A percentile compares a stretch with the other conserved stretches of the same genome.
phyloP scores from a whole-genome alignment of 2,888 invertebrate species.

The Nomada fabriciana region DNA sequence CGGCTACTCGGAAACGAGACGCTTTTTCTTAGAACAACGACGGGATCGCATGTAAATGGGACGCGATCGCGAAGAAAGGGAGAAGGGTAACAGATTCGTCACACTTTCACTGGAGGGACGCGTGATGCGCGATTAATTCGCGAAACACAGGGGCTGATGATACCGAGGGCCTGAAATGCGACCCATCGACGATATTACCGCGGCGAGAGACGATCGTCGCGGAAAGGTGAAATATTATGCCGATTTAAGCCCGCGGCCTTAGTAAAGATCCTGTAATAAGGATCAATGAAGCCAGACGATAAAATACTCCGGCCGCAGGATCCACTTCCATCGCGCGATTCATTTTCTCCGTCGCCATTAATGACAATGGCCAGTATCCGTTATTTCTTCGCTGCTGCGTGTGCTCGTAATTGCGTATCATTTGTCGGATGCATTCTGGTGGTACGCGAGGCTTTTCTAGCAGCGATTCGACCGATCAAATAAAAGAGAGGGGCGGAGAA shows the following conservation, averaged over 20 bases:
- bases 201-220: conserved; percentile 43
- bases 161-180: conserved; percentile 64
- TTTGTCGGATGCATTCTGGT: background rate
- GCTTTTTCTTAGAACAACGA: conserved; percentile 60
- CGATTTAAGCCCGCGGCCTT: conserved; percentile 70
- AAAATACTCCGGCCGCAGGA: conserved; percentile 50
- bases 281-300: conserved; percentile 69
- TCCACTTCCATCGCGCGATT: conserved; percentile 26
- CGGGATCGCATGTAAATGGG: conserved; percentile 62
- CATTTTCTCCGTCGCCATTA: conserved; percentile 41
- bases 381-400: conserved; percentile 35
- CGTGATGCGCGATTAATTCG: conserved; percentile 36
- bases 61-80: conserved; percentile 47
- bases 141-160: conserved; percentile 45
- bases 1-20: conserved; percentile 47
- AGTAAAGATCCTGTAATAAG: conserved; percentile 76
- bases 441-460: background rate
- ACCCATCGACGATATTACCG: conserved; percentile 60
- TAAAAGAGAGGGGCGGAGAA: background rate
- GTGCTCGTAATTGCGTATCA: conserved; percentile 34
- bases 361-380: conserved; percentile 50
- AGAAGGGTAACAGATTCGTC: background rate
- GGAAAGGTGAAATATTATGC: conserved; percentile 75
- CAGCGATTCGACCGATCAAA: background rate
- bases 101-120: background rate